These are phyloP conservation scores for Antheraea pernyi DNA, from an alignment of 1,140 invertebrate species.

Conservation along the genomic window DNA sequence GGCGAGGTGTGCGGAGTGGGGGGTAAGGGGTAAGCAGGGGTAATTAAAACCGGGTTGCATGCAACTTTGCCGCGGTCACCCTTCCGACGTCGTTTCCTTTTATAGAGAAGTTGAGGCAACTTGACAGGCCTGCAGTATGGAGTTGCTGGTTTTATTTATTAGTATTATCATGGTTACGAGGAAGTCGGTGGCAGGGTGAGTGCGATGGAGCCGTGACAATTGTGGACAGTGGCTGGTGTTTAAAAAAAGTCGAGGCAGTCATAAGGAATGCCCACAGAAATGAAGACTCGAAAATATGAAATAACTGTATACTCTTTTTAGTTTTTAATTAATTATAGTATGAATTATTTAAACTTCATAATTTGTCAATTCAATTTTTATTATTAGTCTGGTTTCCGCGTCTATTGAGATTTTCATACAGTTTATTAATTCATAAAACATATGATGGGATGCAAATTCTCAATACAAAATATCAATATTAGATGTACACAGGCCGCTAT, in stretches of 20 bases:
- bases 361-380: too few species aligned
- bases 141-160: conserved; percentile 24
- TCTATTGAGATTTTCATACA: too few species aligned
- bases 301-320: too few species aligned
- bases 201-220: not conserved
- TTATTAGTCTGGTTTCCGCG: too few species aligned
- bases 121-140: conserved; percentile 18
- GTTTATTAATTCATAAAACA: too few species aligned
- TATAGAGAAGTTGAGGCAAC: conserved; percentile 20
- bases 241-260: not conserved
- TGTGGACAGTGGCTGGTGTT: not conserved
- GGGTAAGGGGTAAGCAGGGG: conserved; percentile 23
- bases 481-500: too few species aligned
- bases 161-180: conserved; percentile 13
- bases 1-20: not conserved
- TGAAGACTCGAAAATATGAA: too few species aligned
- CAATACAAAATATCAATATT: too few species aligned
- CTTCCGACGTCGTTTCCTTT: conserved; percentile 28
- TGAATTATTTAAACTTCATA: too few species aligned
- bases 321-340: too few species aligned
- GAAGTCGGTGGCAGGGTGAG: not conserved
- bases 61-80: conserved; percentile 20
- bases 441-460: too few species aligned
- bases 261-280: too few species aligned
- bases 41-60: conserved; percentile 35